phyloP scores from a whole-genome alignment of 2,113 vertebrate species.

The Bambusicola thoracicus region DNA sequence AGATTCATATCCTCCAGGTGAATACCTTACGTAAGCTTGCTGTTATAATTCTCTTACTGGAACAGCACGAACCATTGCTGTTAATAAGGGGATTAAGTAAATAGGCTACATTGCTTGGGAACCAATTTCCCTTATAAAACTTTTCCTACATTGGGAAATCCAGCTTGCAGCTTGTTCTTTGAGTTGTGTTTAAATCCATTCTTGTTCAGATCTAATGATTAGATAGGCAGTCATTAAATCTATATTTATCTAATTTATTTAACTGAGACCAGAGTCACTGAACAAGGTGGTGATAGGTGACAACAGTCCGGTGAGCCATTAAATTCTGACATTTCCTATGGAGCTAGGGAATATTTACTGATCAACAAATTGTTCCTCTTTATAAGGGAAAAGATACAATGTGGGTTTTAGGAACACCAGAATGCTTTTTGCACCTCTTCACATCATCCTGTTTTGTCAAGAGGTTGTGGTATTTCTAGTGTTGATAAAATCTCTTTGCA shows the following conservation, averaged over 20 bases:
- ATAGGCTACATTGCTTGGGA: background rate
- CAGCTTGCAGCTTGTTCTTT: background rate
- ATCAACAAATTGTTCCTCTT: background rate
- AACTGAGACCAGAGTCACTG: background rate
- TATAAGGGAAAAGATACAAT: background rate
- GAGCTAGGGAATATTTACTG: background rate
- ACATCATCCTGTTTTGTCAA: background rate
- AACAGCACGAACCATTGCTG: background rate
- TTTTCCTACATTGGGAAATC: background rate
- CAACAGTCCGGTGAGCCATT: background rate
- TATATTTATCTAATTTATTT: background rate
- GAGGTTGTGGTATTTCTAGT: background rate
- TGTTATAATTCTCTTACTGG: background rate
- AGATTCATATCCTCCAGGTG: background rate
- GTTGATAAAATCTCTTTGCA: background rate
- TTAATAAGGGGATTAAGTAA: conserved; percentile 26
- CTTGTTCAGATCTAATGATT: background rate
- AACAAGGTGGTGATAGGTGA: background rate
- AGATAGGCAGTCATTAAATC: background rate
- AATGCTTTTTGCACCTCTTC: background rate
- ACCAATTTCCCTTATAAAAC: background rate
- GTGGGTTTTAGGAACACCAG: background rate
- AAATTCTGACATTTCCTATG: background rate
- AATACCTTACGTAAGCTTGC: conserved; percentile 10
- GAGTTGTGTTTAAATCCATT: background rate